These are phyloP conservation scores for Drosophila ironensis DNA, from an alignment of 1,140 invertebrate genomes.

Conservation along the genomic window DNA sequence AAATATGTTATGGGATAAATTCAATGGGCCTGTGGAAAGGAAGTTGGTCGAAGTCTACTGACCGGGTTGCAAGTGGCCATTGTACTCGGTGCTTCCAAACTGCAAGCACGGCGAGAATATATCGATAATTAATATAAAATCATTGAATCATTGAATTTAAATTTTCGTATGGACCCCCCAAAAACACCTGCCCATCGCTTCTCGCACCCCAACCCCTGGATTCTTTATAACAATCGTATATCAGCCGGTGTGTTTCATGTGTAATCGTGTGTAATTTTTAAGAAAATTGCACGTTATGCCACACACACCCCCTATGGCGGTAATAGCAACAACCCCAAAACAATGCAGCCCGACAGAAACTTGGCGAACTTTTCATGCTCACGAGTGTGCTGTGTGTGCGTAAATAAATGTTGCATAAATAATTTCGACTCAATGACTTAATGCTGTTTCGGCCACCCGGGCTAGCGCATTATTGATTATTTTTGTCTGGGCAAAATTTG, in stretches of 20 bases:
- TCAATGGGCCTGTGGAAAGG: background rate
- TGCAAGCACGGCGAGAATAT: background rate
- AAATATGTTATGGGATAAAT: slow-evolving; percentile 35
- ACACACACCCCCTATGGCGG: slow-evolving; percentile 23
- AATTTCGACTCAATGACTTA: slow-evolving; percentile 77
- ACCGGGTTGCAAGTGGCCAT: slow-evolving; percentile 26
- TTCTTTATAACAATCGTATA: slow-evolving; percentile 36
- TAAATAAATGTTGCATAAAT: slow-evolving; percentile 80
- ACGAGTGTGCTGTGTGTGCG: slow-evolving; percentile 44
- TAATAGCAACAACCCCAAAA: slow-evolving; percentile 65
- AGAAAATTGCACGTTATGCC: slow-evolving; percentile 72
- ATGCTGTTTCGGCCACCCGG: slow-evolving; percentile 42
- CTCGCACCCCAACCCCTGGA: background rate
- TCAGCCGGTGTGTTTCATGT: slow-evolving; percentile 63
- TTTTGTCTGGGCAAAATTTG: slow-evolving; percentile 24
- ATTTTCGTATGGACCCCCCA: background rate
- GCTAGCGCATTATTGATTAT: slow-evolving; percentile 67
- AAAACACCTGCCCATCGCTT: background rate
- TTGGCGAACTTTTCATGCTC: slow-evolving; percentile 49
- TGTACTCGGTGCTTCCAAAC: background rate
- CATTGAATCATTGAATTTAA: background rate
- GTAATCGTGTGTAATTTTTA: slow-evolving; percentile 80
- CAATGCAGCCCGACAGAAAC: slow-evolving; percentile 48
- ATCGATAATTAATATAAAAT: background rate
- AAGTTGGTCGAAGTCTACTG: slow-evolving; percentile 8